Evolutionary conservation across 2,888 invertebrate species (phyloP).

Genomic region (Elaeidobius kamerunicus): DNA sequence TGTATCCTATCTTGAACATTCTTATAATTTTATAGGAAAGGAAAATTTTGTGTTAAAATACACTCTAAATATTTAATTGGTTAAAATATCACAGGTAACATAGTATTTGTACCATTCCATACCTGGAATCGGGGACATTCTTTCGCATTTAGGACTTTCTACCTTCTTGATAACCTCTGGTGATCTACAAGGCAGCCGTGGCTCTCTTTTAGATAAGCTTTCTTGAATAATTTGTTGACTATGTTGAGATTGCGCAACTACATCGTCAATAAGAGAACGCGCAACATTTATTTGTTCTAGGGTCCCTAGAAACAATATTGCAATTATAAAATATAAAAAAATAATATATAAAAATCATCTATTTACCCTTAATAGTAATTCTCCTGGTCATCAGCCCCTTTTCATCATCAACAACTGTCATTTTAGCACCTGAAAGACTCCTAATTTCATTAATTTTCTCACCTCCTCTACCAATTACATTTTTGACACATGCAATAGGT

Average conservation of each 20-base stretch:
- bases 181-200: constrained; percentile 47
- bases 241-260: constrained; percentile 58
- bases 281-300: constrained; percentile 72
- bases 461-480: constrained; percentile 74
- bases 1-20: too few relatives aligned
- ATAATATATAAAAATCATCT: not conserved
- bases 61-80: too few relatives aligned
- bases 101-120: constrained; percentile 1
- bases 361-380: constrained; percentile 43
- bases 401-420: constrained; percentile 53
- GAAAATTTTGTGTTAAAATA: not conserved
- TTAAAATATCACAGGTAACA: too few relatives aligned
- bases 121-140: constrained; percentile 44
- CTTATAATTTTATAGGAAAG: too few relatives aligned
- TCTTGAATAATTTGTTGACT: constrained; percentile 48
- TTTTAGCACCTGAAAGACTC: constrained; percentile 68
- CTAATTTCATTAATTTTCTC: constrained; percentile 70
- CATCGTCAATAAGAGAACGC: constrained; percentile 66
- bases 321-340: not conserved
- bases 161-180: constrained; percentile 33
- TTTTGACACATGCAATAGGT: constrained; percentile 63
- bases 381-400: constrained; percentile 35
- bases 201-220: constrained; percentile 53
- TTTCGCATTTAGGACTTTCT: constrained; percentile 43
- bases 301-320: constrained; percentile 55